Evolutionary conservation across 2,888 invertebrate genomes (phyloP).

Genomic region (Epirrhoe alternata): DNA sequence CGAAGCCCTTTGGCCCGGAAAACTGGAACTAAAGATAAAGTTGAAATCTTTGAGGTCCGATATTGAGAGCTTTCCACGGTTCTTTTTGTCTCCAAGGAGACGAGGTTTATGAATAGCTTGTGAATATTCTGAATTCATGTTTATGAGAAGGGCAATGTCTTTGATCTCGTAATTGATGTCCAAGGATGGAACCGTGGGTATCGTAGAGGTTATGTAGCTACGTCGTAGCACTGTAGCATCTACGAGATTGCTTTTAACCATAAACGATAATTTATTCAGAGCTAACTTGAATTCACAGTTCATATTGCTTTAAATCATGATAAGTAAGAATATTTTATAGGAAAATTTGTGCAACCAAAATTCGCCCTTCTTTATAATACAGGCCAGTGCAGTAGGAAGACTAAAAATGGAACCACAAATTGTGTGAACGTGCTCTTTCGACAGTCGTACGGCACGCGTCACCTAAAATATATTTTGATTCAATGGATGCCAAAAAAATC

Average conservation of each 20-base stretch:
- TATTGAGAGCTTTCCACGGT: conserved; percentile 22
- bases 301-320: neutral
- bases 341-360: neutral
- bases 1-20: conserved; percentile 24
- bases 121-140: conserved; percentile 23
- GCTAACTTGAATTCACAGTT: neutral
- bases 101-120: conserved; percentile 19
- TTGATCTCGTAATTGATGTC: conserved; percentile 25
- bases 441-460: conserved; percentile 12
- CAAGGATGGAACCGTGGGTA: neutral
- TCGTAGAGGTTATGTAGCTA: neutral
- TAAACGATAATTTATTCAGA: neutral
- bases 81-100: conserved; percentile 25
- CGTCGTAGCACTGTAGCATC: neutral
- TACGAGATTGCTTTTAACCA: neutral
- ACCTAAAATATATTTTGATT: conserved; percentile 4
- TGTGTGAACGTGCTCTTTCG: conserved; percentile 19
- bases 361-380: neutral
- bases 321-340: neutral
- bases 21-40: conserved; percentile 23
- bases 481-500: conserved; percentile 1
- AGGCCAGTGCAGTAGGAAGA: neutral
- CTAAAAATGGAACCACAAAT: conserved; percentile 24
- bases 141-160: conserved; percentile 12
- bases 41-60: conserved; percentile 26